Percentiles rank a stretch among this genome's conserved stretches.
Conservation (phyloP, 1,140 invertebrate species). For the Mamestra configurata region DNA sequence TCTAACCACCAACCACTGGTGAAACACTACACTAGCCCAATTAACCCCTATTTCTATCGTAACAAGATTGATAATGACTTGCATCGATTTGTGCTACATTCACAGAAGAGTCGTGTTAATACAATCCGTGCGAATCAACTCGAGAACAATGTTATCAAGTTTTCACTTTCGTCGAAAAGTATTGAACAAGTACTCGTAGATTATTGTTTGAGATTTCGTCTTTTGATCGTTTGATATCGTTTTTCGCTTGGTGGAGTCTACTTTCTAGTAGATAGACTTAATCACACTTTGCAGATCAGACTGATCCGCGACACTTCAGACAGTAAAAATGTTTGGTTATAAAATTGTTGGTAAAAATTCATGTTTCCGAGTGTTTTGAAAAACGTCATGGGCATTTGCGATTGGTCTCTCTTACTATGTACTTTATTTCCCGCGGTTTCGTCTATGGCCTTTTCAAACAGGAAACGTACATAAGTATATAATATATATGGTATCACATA, state of each 20-base stretch:
- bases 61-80: not conserved
- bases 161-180: slow-evolving; percentile 49
- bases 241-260: not conserved
- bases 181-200: slow-evolving; percentile 16
- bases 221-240: not conserved
- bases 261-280: slow-evolving; percentile 4
- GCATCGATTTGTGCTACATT: not conserved
- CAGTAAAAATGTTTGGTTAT: too few species aligned
- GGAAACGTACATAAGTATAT: too few species aligned
- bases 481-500: too few species aligned
- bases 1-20: not conserved
- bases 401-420: too few species aligned
- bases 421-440: too few species aligned
- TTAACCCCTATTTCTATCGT: not conserved
- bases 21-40: not conserved
- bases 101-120: not conserved
- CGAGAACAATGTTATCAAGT: slow-evolving; percentile 41
- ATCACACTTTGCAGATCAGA: not conserved
- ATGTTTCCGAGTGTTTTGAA: too few species aligned
- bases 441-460: too few species aligned
- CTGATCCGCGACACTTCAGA: too few species aligned
- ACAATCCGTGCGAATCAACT: slow-evolving; percentile 35
- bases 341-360: too few species aligned
- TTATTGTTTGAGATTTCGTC: slow-evolving; percentile 22
- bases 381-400: too few species aligned